A percentile compares a stretch with the other conserved stretches of the same genome.
These are phyloP conservation scores for Augochlorella aurata DNA, from an alignment of 2,888 invertebrate species.

Conservation along the genomic window DNA sequence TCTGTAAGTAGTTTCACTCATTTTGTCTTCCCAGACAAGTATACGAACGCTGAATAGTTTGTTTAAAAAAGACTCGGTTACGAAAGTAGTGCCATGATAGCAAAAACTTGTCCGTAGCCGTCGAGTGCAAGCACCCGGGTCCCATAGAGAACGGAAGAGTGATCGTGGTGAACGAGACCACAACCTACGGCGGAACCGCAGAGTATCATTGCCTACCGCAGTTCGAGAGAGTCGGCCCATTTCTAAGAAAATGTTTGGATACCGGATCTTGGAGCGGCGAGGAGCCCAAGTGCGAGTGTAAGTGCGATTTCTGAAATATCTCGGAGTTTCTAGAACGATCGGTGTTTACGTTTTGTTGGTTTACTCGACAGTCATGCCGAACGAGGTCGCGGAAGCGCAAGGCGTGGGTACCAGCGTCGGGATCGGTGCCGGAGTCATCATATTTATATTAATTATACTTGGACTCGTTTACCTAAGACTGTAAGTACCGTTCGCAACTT, in stretches of 20 bases:
- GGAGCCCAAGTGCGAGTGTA: constrained; percentile 91
- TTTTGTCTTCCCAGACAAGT: neutral
- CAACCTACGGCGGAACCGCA: constrained; percentile 91
- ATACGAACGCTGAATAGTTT: neutral
- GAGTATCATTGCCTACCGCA: constrained; percentile 95
- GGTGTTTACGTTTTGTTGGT: neutral
- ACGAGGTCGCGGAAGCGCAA: constrained; percentile 85
- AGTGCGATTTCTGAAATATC: constrained; percentile 48
- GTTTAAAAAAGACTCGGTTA: too few species aligned
- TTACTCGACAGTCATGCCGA: constrained; percentile 70
- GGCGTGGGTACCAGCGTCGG: constrained; percentile 92
- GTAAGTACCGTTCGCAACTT: constrained; percentile 83
- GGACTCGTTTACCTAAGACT: constrained; percentile 91
- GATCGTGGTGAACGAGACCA: constrained; percentile 92
- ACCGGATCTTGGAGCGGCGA: constrained; percentile 94
- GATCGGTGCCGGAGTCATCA: constrained; percentile 91
- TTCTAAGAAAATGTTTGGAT: constrained; percentile 91
- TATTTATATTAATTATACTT: constrained; percentile 90
- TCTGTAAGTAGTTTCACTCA: constrained; percentile 85
- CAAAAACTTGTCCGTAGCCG: constrained; percentile 84
- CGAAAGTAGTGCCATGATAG: neutral
- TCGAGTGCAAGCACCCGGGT: constrained; percentile 92
- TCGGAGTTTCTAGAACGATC: neutral
- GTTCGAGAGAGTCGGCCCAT: constrained; percentile 91
- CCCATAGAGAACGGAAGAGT: constrained; percentile 92